A percentile compares a stretch with the other conserved stretches of the same genome.
Evolutionary conservation across 1,140 invertebrate genomes (phyloP).

Genomic region (Bombus vancouverensis): DNA sequence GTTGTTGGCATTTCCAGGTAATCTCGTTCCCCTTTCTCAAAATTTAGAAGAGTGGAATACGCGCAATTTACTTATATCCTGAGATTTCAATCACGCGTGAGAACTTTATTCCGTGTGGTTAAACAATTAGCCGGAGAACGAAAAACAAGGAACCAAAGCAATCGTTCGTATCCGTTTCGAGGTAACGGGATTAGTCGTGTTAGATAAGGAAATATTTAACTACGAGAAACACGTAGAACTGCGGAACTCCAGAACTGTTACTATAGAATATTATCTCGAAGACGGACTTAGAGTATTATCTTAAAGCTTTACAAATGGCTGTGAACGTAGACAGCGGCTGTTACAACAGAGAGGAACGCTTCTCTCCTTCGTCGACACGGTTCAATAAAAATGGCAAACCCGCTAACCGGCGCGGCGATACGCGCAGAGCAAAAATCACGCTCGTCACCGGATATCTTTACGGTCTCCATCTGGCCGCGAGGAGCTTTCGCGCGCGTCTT

Average conservation of each 20-base stretch:
- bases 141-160: background rate
- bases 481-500: background rate
- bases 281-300: background rate
- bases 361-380: background rate
- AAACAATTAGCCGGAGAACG: no score
- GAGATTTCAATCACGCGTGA: no score
- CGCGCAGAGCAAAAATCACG: constrained; percentile 1
- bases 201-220: background rate
- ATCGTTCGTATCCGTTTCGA: background rate
- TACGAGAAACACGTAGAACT: background rate
- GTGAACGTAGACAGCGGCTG: no score
- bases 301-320: background rate
- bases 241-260: background rate
- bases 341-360: background rate
- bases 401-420: constrained; percentile 10
- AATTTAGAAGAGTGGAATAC: no score
- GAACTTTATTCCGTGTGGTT: no score
- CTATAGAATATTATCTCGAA: background rate
- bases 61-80: no score
- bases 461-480: background rate
- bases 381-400: background rate
- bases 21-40: no score
- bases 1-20: no score
- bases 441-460: constrained; percentile 26
- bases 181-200: background rate